Evolutionary conservation across 2,888 invertebrate species (phyloP).

Genomic region (Oasisia sp.): DNA sequence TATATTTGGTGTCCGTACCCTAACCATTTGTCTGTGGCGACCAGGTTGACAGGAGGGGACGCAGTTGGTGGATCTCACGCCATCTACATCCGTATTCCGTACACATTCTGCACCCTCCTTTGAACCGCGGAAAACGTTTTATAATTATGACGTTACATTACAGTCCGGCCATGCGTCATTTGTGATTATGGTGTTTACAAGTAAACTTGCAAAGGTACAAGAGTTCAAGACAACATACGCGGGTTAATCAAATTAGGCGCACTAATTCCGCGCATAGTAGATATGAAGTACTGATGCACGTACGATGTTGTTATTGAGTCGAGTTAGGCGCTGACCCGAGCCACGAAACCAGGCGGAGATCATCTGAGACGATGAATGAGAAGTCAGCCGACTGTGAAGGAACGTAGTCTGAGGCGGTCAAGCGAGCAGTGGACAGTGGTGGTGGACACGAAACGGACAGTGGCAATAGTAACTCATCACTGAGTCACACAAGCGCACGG

Average conservation of each 20-base stretch:
- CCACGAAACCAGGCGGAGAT: neutral
- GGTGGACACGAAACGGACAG: neutral
- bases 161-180: neutral
- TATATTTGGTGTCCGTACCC: too few relatives aligned
- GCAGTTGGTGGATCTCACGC: too few relatives aligned
- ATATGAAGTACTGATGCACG: neutral
- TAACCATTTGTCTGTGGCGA: too few relatives aligned
- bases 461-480: neutral
- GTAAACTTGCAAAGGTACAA: neutral
- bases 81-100: too few relatives aligned
- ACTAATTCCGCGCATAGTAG: neutral
- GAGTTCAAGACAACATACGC: too few relatives aligned
- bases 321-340: neutral
- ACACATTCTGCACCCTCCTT: too few relatives aligned
- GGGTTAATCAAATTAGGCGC: neutral
- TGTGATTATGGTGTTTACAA: neutral
- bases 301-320: neutral
- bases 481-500: too few relatives aligned
- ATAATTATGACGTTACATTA: too few relatives aligned
- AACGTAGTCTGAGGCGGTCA: neutral
- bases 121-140: too few relatives aligned
- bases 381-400: slow-evolving; percentile 1
- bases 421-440: slow-evolving; percentile 6
- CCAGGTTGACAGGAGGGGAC: too few relatives aligned
- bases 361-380: neutral